Evolutionary conservation across 1,140 invertebrate species (phyloP), one percentile per base, ranked within the genome.

Genomic region (Cyclargus thomasi): DNA sequence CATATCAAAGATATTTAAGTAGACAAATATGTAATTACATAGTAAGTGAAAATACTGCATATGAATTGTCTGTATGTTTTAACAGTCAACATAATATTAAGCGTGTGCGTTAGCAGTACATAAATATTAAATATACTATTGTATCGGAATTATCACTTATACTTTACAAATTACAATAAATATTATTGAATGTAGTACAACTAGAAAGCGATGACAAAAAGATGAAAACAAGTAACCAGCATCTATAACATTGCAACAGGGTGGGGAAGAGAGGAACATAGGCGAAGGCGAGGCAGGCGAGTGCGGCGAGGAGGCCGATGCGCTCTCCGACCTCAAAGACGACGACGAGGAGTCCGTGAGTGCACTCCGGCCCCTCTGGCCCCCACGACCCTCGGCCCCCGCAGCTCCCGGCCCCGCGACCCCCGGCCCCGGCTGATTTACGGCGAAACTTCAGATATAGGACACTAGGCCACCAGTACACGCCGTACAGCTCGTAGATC

Each of bases 331-430:
- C 67, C 84, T 90, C 67, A 81, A 80, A 76, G 87, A 90, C 75
- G 87, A 90, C 71, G 87, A 90, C 71, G 87, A 90, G 78, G 87
- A 88, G 78, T 90, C 87, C 67, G 87, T 90, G 77, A 90, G 87
- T 90, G 78, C 80, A 82, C 78, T 85, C 77, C 65, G 68, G 67
- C 73, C 70, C 74, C 69, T n/a, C n/a, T 59, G 39, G 39, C 7
- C 14, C 14, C 7, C 1, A 11, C 39, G 11, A 11, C 14, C 39
- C 39, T 11, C 8, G 29, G 29, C 36, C 65, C 71, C 62, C 47
- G 39, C 39, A 8, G 23, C 36, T 8, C 36, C 8, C 17, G 18
- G 5, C 18, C 17, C 55, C 55, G 55, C 55, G 17, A 63, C 68
- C 65, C 68, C 77, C 74, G 69, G 64, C 72, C 29, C 69, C 73